Evolutionary conservation across 2,888 invertebrate genomes (phyloP).

Genomic region (Lottia gigantea): DNA sequence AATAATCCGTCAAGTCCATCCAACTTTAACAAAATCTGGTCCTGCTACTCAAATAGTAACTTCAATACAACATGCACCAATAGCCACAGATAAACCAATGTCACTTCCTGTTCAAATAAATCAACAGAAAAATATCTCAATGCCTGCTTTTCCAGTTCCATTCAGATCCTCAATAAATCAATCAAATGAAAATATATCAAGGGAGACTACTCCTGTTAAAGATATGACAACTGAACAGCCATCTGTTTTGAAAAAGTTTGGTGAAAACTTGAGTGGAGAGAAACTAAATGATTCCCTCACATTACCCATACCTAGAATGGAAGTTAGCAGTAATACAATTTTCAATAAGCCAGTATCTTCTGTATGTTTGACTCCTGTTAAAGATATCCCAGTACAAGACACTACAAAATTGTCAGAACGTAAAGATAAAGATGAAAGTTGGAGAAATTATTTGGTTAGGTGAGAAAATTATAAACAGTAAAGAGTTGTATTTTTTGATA

Average conservation of each 20-base stretch:
- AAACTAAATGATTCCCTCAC: constrained; percentile 52
- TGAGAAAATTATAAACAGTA: constrained; percentile 31
- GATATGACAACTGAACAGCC: constrained; percentile 15
- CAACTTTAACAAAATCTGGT: not conserved
- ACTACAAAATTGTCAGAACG: not conserved
- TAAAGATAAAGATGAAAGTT: constrained; percentile 71
- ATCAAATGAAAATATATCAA: constrained; percentile 6
- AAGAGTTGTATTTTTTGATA: not conserved
- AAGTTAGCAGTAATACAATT: not conserved
- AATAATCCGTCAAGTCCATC: not conserved
- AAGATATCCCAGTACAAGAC: not conserved
- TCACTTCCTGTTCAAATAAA: constrained; percentile 12
- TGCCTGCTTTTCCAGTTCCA: not conserved
- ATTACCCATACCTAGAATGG: constrained; percentile 46
- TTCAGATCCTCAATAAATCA: not conserved
- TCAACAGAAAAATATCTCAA: not conserved
- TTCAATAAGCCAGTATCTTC: not conserved
- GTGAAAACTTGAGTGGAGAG: constrained; percentile 35
- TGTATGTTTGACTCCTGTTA: not conserved
- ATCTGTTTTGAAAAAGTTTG: constrained; percentile 23
- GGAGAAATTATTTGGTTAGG: constrained; percentile 73
- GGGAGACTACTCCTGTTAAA: constrained; percentile 9
- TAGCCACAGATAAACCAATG: not conserved
- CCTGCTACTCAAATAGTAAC: not conserved
- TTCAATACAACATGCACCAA: not conserved